Conservation (phyloP, 2,888 invertebrate genomes). For the Dermolepida albohirtum region DNA sequence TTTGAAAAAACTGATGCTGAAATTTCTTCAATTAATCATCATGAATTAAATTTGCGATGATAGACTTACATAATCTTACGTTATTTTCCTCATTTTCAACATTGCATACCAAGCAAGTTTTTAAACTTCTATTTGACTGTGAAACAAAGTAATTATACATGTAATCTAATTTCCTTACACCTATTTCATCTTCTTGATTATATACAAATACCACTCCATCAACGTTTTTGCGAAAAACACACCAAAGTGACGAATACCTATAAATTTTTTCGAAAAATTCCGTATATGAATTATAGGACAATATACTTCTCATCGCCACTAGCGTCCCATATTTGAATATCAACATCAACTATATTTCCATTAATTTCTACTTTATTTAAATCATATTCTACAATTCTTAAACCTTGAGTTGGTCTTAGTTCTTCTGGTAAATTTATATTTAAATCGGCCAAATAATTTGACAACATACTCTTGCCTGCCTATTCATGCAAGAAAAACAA, state of each 20-base stretch:
- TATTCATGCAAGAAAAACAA: slow-evolving; percentile 38
- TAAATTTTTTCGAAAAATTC: slow-evolving; percentile 23
- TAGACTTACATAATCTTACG: slow-evolving; percentile 52
- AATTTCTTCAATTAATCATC: slow-evolving; percentile 22
- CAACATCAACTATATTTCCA: slow-evolving; percentile 49
- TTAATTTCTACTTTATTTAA: slow-evolving; percentile 51
- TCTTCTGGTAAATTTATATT: slow-evolving; percentile 51
- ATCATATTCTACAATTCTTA: slow-evolving; percentile 55
- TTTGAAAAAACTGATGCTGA: slow-evolving; percentile 53
- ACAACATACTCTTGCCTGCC: slow-evolving; percentile 53
- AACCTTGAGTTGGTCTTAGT: slow-evolving; percentile 51
- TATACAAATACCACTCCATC: slow-evolving; percentile 56
- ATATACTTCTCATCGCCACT: slow-evolving; percentile 55
- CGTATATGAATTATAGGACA: background rate
- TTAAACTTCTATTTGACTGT: slow-evolving; percentile 51
- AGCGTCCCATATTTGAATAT: slow-evolving; percentile 55
- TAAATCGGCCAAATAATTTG: slow-evolving; percentile 53
- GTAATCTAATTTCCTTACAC: slow-evolving; percentile 53
- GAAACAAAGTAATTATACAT: slow-evolving; percentile 56
- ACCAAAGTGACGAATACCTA: slow-evolving; percentile 54
- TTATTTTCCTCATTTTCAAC: slow-evolving; percentile 47
- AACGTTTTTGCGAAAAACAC: slow-evolving; percentile 52
- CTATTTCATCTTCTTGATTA: slow-evolving; percentile 50
- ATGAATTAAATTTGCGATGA: background rate
- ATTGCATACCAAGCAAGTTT: slow-evolving; percentile 53